Evolutionary conservation across 2,113 vertebrate genomes (phyloP).

Genomic region (Semicossyphus pulcher): DNA sequence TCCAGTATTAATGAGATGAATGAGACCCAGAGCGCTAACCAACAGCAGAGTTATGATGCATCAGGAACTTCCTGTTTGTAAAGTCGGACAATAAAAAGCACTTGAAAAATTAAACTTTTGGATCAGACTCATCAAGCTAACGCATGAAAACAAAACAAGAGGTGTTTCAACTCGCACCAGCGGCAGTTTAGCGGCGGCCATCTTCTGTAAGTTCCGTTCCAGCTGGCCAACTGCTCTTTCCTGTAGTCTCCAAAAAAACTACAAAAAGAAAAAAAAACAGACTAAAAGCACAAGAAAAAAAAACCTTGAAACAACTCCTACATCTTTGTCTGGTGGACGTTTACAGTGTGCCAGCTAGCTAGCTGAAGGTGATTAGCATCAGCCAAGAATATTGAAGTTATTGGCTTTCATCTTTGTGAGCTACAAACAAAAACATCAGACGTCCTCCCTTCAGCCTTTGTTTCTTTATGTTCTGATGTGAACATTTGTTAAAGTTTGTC

Average conservation of each 20-base stretch:
- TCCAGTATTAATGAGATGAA: no score
- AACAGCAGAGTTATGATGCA: no score
- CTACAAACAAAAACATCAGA: not conserved
- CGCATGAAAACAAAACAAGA: no score
- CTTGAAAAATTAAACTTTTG: not conserved
- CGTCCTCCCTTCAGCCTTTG: no score
- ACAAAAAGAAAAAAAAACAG: not conserved
- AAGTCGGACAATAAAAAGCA: not conserved
- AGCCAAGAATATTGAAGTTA: not conserved
- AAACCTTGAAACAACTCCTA: not conserved
- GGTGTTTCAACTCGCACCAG: no score
- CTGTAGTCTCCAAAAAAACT: not conserved
- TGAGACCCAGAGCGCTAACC: not conserved
- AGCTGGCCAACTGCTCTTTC: no score
- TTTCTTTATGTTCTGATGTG: no score
- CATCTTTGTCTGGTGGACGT: not conserved
- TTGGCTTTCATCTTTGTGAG: not conserved
- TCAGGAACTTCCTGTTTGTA: slow-evolving; percentile 1
- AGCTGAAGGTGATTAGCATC: not conserved
- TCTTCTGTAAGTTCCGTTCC: no score
- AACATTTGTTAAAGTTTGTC: not conserved
- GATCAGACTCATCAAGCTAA: no score
- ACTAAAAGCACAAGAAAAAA: not conserved
- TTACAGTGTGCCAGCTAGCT: not conserved
- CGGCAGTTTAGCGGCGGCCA: no score